phyloP scores from a whole-genome alignment of 2,888 invertebrate species.

The Parnassius smintheus region DNA sequence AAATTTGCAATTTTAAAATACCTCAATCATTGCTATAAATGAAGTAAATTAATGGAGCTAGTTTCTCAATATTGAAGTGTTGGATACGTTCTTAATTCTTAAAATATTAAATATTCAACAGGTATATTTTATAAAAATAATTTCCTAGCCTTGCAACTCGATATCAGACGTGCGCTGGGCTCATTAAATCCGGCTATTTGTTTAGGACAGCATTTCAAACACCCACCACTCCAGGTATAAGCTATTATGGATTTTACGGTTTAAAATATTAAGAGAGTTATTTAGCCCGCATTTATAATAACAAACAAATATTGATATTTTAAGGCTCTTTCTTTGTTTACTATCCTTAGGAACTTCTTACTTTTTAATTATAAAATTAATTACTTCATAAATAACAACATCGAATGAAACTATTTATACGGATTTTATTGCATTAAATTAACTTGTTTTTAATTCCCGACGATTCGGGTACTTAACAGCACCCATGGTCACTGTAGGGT shows the following conservation, averaged over 20 bases:
- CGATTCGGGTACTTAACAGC: too few species aligned
- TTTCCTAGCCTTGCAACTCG: slow-evolving; percentile 28
- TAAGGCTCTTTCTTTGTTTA: background rate
- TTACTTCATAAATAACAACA: too few species aligned
- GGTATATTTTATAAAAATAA: slow-evolving; percentile 1
- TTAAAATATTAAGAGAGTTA: slow-evolving; percentile 72
- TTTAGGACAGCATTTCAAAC: slow-evolving; percentile 73
- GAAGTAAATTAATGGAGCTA: too few species aligned
- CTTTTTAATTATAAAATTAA: too few species aligned
- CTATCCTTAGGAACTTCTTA: too few species aligned
- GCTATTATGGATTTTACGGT: slow-evolving; percentile 72
- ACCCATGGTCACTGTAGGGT: too few species aligned
- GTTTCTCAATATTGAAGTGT: too few species aligned
- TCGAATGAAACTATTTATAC: too few species aligned
- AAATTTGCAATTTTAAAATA: too few species aligned
- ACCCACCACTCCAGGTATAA: slow-evolving; percentile 67
- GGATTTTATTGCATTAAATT: too few species aligned
- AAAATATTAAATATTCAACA: slow-evolving; percentile 5
- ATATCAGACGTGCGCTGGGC: slow-evolving; percentile 49
- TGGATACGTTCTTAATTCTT: background rate
- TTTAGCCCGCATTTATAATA: slow-evolving; percentile 65
- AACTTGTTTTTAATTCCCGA: too few species aligned
- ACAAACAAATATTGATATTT: slow-evolving; percentile 39
- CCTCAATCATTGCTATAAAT: too few species aligned
- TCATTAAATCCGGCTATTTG: slow-evolving; percentile 75